Conservation (phyloP, 35 echinoderm and acorn worm species). For the Apostichopus californicus region DNA sequence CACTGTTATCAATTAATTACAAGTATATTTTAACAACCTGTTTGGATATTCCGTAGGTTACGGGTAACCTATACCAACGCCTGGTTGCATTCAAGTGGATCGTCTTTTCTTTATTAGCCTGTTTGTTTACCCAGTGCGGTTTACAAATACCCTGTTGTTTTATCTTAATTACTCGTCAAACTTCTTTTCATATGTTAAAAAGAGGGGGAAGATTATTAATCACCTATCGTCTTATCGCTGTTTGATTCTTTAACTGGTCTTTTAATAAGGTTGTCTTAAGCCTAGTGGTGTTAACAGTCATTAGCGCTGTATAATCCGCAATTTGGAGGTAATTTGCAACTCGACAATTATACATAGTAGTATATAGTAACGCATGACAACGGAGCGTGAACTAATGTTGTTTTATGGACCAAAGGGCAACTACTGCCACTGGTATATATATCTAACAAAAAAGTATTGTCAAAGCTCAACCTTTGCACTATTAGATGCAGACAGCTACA, state of each 20-base stretch:
- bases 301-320: constrained; percentile 15
- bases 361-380: not conserved
- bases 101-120: constrained; percentile 11
- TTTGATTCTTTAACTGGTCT: constrained; percentile 44
- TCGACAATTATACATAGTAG: constrained; percentile 1
- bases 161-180: constrained; percentile 7
- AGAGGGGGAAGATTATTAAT: constrained; percentile 31
- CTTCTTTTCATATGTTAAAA: not conserved
- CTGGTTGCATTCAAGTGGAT: constrained; percentile 31
- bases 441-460: not conserved
- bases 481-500: not conserved
- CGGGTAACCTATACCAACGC: constrained; percentile 17
- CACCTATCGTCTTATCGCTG: constrained; percentile 28
- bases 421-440: constrained; percentile 8
- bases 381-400: constrained; percentile 1
- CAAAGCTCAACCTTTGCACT: not conserved
- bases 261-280: constrained; percentile 5
- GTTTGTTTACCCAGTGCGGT: constrained; percentile 27
- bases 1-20: constrained; percentile 45
- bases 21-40: constrained; percentile 10
- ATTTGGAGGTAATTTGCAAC: constrained; percentile 31
- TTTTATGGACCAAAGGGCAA: not conserved
- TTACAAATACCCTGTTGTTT: constrained; percentile 13
- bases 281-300: constrained; percentile 19
- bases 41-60: not conserved